These are phyloP conservation scores for Microcebus murinus DNA, from an alignment of 2,113 vertebrate genomes.

Conservation along the genomic window DNA sequence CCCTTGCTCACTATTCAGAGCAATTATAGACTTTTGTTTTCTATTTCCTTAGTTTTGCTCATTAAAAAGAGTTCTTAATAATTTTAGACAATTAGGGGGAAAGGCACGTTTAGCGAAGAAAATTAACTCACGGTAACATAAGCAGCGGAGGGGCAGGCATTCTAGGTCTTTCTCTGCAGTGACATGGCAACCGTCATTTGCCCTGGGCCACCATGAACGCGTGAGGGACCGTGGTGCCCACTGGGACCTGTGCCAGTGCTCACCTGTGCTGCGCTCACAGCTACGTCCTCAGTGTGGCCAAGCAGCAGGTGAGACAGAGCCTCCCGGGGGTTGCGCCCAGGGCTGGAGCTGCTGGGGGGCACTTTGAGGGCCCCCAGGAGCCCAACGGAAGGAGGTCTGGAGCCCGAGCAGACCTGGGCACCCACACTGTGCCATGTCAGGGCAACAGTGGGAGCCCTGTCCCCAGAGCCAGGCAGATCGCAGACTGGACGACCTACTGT, in stretches of 20 bases:
- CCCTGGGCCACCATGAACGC: no score
- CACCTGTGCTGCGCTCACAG: no score
- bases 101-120: neutral
- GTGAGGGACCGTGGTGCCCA: neutral
- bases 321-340: fast-evolving
- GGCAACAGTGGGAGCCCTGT: neutral
- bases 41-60: neutral
- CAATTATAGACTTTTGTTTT: neutral
- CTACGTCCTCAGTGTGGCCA: fast-evolving
- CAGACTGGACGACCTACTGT: fast-evolving
- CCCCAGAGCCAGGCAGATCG: neutral
- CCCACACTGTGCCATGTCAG: neutral
- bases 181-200: fast-evolving
- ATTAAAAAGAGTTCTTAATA: neutral
- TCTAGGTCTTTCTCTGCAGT: neutral
- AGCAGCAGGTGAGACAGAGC: neutral
- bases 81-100: neutral
- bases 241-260: no score
- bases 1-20: neutral
- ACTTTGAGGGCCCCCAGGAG: neutral
- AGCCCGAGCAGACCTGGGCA: fast-evolving
- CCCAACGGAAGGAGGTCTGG: neutral
- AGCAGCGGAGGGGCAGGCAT: fast-evolving
- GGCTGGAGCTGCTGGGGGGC: fast-evolving
- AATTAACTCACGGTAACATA: fast-evolving